Evolutionary conservation across 2,888 invertebrate species (phyloP).

Genomic region (Taenaris catops): DNA sequence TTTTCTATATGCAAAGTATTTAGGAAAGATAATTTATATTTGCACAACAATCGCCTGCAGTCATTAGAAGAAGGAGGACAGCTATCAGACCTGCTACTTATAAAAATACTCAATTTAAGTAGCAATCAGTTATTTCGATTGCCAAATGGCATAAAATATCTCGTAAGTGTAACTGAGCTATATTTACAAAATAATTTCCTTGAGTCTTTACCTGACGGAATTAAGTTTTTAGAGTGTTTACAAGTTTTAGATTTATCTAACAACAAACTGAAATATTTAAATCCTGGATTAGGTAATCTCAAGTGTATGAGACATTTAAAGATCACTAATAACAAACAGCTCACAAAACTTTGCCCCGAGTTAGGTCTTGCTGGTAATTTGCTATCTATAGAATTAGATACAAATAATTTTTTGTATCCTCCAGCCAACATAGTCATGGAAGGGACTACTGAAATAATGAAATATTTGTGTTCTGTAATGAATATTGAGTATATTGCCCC

Average conservation of each 20-base stretch:
- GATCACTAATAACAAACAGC: slow-evolving; percentile 78
- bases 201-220: slow-evolving; percentile 83
- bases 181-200: slow-evolving; percentile 87
- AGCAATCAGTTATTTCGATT: slow-evolving; percentile 82
- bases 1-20: slow-evolving; percentile 90
- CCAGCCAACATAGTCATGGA: slow-evolving; percentile 77
- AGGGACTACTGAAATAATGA: slow-evolving; percentile 83
- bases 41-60: slow-evolving; percentile 84
- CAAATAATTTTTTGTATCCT: slow-evolving; percentile 82
- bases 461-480: slow-evolving; percentile 74
- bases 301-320: slow-evolving; percentile 80
- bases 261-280: slow-evolving; percentile 83
- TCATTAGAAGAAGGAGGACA: slow-evolving; percentile 86
- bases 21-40: slow-evolving; percentile 84
- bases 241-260: slow-evolving; percentile 84
- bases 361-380: slow-evolving; percentile 83
- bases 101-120: slow-evolving; percentile 84
- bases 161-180: slow-evolving; percentile 85
- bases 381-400: slow-evolving; percentile 81
- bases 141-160: slow-evolving; percentile 82
- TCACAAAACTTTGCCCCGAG: slow-evolving; percentile 82
- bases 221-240: slow-evolving; percentile 82
- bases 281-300: slow-evolving; percentile 82
- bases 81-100: slow-evolving; percentile 83
- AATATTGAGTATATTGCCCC: slow-evolving; percentile 74